Conservation (phyloP, 2,797 vertebrate genomes). For the Phalloptychus januarius region DNA sequence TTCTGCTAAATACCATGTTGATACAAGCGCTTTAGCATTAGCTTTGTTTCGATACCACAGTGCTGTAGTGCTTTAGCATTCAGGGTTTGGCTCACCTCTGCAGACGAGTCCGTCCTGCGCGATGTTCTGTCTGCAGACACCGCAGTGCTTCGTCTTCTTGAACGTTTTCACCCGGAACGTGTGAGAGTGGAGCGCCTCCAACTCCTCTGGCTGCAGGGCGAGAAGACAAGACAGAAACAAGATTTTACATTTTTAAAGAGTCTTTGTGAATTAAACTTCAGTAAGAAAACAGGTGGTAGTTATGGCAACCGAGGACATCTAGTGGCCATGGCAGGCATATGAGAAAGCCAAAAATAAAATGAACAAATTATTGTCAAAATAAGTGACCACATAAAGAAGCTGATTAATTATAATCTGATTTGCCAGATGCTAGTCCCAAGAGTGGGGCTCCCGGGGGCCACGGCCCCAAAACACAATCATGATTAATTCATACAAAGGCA, state of each 20-base stretch:
- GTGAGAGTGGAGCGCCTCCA: conserved; percentile 89
- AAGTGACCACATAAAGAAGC: background rate
- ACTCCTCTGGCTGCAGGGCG: conserved; percentile 87
- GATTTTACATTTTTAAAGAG: background rate
- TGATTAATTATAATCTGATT: too few species aligned
- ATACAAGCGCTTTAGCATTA: too few species aligned
- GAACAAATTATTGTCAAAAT: background rate
- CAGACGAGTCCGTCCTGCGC: conserved; percentile 91
- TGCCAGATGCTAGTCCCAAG: too few species aligned
- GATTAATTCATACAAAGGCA: too few species aligned
- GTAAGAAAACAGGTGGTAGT: background rate
- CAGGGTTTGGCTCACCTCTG: conserved; percentile 84
- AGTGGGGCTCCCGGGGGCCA: too few species aligned
- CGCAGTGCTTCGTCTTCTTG: conserved; percentile 93
- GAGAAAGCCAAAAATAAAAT: background rate
- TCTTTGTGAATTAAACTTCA: background rate
- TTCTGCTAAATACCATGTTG: too few species aligned
- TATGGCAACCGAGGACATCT: background rate
- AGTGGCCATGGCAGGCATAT: background rate
- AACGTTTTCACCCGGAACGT: conserved; percentile 94
- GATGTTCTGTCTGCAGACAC: conserved; percentile 91
- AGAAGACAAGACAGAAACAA: conserved; percentile 22
- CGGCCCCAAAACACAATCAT: too few species aligned
- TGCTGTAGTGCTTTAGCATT: too few species aligned
- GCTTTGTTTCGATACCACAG: too few species aligned